Evolutionary conservation across 1,140 invertebrate species (phyloP), one percentile per base, ranked within the genome.

Genomic region (Panulirus ornatus): DNA sequence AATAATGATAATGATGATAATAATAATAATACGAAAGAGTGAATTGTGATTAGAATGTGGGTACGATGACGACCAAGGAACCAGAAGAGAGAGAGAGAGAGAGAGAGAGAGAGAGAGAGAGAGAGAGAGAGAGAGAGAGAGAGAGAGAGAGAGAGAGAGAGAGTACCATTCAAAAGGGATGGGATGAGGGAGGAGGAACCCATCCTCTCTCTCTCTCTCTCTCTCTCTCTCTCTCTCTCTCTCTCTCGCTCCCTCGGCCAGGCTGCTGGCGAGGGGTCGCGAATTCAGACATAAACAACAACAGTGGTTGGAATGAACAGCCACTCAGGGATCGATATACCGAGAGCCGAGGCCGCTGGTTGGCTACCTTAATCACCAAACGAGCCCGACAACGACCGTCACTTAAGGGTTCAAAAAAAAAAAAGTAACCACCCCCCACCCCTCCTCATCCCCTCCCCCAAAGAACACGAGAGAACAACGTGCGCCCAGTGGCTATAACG

Each of bases 61-160:
- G 3, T 9, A 40, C n/a, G 19, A 38, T 34, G 40, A 42, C 22
- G 40, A 40, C 22, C 38, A 79, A 30, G 40, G 40, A 47, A 40
- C 14, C 5, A n/a, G 22, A 66, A 66, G 63, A 22, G 19, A 19
- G 22, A 30, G 30, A 30, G 22, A 30, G 22, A 27, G 44, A 30
- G 44, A n/a, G 36, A 40, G 38, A 30, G 38, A 19, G 44, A 19
- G 42, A 42, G 36, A 16, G 27, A 34, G 22, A 19, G 34, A 19
- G 36, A 34, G 22, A 40, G 47, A n/a, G 36, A 27, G 42, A 42
- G 16, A 47, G 82, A 84, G 63, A 42, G 47, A 84, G 30, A 71
- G 82, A 71, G 63, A 71, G 63, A 47, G 82, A 71, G 58, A 47
- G 42, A 36, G 82, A 71, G 58, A 81, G 78, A 58, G 51, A 27